These are phyloP conservation scores for Pygocentrus nattereri DNA, from an alignment of 2,797 vertebrate species.

Conservation along the genomic window DNA sequence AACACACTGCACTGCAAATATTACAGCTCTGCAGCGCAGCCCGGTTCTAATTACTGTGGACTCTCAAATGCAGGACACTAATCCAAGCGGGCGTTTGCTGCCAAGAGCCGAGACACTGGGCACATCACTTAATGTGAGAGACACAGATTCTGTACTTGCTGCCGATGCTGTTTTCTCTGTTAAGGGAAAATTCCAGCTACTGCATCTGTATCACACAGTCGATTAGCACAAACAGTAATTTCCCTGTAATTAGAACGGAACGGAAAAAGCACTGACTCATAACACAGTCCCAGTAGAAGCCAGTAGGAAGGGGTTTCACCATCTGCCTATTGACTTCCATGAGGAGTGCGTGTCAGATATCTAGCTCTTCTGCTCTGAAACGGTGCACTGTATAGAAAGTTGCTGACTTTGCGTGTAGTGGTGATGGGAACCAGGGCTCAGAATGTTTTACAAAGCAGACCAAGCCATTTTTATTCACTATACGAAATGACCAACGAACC, in stretches of 20 bases:
- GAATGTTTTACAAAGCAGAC: too few relatives aligned
- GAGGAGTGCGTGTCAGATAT: too few relatives aligned
- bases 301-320: neutral
- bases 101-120: conserved; percentile 36
- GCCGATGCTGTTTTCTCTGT: neutral
- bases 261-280: neutral
- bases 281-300: neutral
- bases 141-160: neutral
- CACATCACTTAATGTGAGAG: conserved; percentile 10
- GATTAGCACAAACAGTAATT: neutral
- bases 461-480: too few relatives aligned
- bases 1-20: neutral
- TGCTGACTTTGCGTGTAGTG: too few relatives aligned
- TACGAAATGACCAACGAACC: too few relatives aligned
- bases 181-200: neutral
- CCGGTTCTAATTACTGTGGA: neutral
- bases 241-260: neutral
- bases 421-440: too few relatives aligned
- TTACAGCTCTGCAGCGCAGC: neutral
- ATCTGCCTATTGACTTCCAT: too few relatives aligned
- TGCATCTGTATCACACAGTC: neutral
- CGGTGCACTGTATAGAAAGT: too few relatives aligned
- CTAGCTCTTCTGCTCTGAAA: too few relatives aligned
- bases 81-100: conserved; percentile 15
- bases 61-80: conserved; percentile 17